These are phyloP conservation scores for Gallinago nigripennis DNA, from an alignment of 2,797 vertebrate species.

Conservation along the genomic window DNA sequence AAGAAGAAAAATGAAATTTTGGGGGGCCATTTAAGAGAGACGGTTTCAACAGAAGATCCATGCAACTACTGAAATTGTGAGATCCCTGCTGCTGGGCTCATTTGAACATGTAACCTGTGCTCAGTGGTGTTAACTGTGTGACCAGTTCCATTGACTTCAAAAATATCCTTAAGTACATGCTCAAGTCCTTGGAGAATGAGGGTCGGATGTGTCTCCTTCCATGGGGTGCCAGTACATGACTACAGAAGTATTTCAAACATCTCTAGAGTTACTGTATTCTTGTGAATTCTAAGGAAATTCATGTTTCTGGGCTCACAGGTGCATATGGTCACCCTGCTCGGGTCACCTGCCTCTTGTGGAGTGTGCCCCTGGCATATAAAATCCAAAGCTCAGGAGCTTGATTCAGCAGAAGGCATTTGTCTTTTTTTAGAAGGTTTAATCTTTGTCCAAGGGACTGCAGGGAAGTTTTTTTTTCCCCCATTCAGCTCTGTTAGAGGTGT, in stretches of 20 bases:
- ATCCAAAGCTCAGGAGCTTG: neutral
- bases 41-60: neutral
- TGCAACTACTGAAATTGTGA: neutral
- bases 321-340: neutral
- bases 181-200: neutral
- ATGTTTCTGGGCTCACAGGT: neutral
- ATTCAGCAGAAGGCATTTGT: neutral
- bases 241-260: neutral
- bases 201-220: accelerated
- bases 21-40: neutral
- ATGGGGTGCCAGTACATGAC: neutral
- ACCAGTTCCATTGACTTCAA: neutral
- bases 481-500: neutral
- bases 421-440: neutral
- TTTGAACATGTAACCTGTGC: neutral
- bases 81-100: neutral
- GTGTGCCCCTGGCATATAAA: neutral
- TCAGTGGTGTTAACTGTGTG: neutral
- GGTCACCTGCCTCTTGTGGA: neutral
- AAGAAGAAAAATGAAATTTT: neutral
- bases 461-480: neutral
- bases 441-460: neutral
- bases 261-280: neutral
- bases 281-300: neutral
- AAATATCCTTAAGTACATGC: neutral